Percentiles rank a stretch among this genome's conserved stretches.
Evolutionary conservation across 2,797 vertebrate genomes (phyloP).

Genomic region (Halcyon smyrnensis): DNA sequence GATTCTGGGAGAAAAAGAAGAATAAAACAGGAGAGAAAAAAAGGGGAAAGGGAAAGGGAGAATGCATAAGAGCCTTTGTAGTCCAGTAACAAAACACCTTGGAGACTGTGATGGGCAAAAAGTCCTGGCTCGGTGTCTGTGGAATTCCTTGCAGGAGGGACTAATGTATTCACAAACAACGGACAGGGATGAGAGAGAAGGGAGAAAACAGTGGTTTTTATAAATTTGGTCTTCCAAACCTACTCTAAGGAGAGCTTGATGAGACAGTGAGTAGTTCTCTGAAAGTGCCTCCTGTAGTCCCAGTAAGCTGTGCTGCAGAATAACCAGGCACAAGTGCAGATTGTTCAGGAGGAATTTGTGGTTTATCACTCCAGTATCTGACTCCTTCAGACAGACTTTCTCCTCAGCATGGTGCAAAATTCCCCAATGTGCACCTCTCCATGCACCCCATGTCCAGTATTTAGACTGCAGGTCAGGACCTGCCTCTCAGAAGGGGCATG

Average conservation of each 20-base stretch:
- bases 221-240: background rate
- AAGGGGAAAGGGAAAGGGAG: background rate
- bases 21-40: background rate
- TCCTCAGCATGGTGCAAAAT: rapidly evolving
- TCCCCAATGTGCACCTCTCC: background rate
- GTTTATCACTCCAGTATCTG: background rate
- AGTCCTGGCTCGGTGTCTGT: background rate
- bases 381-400: background rate
- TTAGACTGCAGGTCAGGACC: background rate
- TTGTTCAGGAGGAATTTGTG: background rate
- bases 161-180: background rate
- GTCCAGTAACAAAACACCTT: background rate
- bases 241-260: background rate
- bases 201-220: background rate
- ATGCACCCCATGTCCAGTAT: rapidly evolving
- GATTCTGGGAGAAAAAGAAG: background rate
- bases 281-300: background rate
- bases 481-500: rapidly evolving
- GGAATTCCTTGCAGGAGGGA: background rate
- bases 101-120: background rate
- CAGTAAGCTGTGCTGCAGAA: background rate
- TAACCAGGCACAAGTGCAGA: background rate
- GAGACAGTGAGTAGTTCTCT: background rate
- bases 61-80: background rate
- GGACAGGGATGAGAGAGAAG: background rate